Conservation (phyloP, 2,888 invertebrate species). For the Calameuta pallipes region DNA sequence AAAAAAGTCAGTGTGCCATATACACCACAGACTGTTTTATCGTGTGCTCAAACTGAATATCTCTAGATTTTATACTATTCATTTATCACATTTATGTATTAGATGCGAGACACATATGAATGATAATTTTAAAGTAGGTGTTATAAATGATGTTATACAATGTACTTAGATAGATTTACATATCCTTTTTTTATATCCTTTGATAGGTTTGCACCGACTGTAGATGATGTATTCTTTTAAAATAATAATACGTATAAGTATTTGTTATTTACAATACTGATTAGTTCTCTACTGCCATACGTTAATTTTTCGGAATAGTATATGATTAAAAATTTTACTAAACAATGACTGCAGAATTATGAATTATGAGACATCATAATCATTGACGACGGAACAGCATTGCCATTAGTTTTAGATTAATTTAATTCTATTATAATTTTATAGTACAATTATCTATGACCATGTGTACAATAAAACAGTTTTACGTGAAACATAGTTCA, state of each 20-base stretch:
- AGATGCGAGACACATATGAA: not conserved
- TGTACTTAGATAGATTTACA: not conserved
- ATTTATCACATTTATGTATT: not conserved
- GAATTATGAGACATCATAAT: not conserved
- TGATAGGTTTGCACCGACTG: not conserved
- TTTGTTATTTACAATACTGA: conserved; percentile 3
- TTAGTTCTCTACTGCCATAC: not conserved
- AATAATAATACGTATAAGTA: not conserved
- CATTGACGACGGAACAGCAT: not conserved
- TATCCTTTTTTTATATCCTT: not conserved
- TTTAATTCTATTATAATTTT: not conserved
- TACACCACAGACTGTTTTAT: not conserved
- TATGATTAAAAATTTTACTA: not conserved
- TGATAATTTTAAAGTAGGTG: not conserved
- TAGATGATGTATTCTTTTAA: not conserved
- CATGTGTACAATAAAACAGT: not conserved
- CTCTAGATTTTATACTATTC: not conserved
- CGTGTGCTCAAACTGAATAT: not conserved
- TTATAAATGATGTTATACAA: not conserved
- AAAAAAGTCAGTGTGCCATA: not conserved
- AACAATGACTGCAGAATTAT: not conserved
- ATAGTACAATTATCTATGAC: not conserved
- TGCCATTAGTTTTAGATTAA: not conserved
- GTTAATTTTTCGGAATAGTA: not conserved
- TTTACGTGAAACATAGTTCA: not conserved